phyloP scores from a whole-genome alignment of 2,797 vertebrate genomes.

The Eospalax fontanierii region DNA sequence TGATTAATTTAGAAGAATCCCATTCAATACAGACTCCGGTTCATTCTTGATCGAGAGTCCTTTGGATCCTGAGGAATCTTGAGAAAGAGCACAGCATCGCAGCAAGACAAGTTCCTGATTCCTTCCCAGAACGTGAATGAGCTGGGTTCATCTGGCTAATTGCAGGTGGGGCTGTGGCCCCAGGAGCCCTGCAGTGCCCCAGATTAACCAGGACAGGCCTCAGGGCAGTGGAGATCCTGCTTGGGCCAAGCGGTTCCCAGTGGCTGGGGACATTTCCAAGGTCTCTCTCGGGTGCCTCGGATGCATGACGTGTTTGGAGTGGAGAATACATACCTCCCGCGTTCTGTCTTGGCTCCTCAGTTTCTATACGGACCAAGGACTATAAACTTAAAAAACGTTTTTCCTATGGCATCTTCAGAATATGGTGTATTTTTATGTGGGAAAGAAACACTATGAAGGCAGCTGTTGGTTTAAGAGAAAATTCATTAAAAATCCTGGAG shows the following conservation, averaged over 20 bases:
- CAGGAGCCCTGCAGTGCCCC: background rate
- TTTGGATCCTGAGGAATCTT: background rate
- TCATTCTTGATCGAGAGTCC: fast-evolving
- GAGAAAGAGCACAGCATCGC: background rate
- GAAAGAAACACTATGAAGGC: slow-evolving; percentile 84
- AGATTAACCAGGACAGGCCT: fast-evolving
- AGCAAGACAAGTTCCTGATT: background rate
- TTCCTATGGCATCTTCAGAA: slow-evolving; percentile 89
- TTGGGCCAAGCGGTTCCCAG: slow-evolving; percentile 32
- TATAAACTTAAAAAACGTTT: slow-evolving; percentile 85
- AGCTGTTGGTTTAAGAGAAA: slow-evolving; percentile 88
- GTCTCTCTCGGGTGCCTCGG: slow-evolving; percentile 70
- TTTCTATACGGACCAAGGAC: slow-evolving; percentile 85
- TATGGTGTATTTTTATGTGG: slow-evolving; percentile 91
- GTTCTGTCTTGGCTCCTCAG: slow-evolving; percentile 75
- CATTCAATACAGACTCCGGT: background rate
- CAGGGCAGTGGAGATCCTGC: background rate
- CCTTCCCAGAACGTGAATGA: background rate
- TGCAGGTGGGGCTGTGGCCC: fast-evolving
- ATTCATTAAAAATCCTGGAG: slow-evolving; percentile 84
- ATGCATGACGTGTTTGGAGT: fast-evolving
- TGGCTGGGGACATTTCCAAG: slow-evolving; percentile 81
- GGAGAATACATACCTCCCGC: slow-evolving; percentile 54
- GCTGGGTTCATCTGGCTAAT: background rate
- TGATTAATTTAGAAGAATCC: background rate